Evolutionary conservation across 1,140 invertebrate species (phyloP).

Genomic region (Eriosoma lanigerum): DNA sequence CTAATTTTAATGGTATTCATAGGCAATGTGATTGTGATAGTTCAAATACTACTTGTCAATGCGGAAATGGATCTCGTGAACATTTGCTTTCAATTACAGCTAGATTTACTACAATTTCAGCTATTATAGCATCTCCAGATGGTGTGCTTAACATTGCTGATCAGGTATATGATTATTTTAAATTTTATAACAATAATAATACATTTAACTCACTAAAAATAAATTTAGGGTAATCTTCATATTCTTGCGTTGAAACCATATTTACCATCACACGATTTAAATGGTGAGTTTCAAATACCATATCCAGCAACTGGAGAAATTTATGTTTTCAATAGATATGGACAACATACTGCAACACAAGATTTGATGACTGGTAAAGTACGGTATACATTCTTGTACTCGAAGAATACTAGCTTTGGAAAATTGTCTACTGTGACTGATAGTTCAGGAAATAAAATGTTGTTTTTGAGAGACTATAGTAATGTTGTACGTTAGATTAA

Average conservation of each 20-base stretch:
- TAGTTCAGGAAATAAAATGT: slow-evolving; percentile 88
- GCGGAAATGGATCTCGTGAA: slow-evolving; percentile 50
- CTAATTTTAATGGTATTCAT: background rate
- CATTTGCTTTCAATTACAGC: slow-evolving; percentile 81
- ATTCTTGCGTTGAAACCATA: slow-evolving; percentile 88
- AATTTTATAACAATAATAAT: no score
- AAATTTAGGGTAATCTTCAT: slow-evolving; percentile 69
- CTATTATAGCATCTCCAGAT: slow-evolving; percentile 89
- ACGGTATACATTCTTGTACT: slow-evolving; percentile 92
- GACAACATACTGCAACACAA: slow-evolving; percentile 90
- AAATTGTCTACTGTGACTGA: slow-evolving; percentile 90
- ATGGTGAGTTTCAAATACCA: slow-evolving; percentile 89
- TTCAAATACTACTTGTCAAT: slow-evolving; percentile 58
- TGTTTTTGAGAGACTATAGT: slow-evolving; percentile 87
- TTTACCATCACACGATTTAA: slow-evolving; percentile 83
- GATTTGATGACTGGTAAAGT: slow-evolving; percentile 89
- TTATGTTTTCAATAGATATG: slow-evolving; percentile 92
- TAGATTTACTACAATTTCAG: slow-evolving; percentile 86
- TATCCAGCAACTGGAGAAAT: slow-evolving; percentile 88
- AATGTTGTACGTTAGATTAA: slow-evolving; percentile 65
- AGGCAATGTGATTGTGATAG: slow-evolving; percentile 55
- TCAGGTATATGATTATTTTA: slow-evolving; percentile 70
- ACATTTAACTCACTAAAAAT: background rate
- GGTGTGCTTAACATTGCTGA: slow-evolving; percentile 92
- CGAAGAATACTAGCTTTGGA: slow-evolving; percentile 93